These are phyloP conservation scores for Catharus fuscescens DNA, from an alignment of 2,113 vertebrate species.

Conservation along the genomic window DNA sequence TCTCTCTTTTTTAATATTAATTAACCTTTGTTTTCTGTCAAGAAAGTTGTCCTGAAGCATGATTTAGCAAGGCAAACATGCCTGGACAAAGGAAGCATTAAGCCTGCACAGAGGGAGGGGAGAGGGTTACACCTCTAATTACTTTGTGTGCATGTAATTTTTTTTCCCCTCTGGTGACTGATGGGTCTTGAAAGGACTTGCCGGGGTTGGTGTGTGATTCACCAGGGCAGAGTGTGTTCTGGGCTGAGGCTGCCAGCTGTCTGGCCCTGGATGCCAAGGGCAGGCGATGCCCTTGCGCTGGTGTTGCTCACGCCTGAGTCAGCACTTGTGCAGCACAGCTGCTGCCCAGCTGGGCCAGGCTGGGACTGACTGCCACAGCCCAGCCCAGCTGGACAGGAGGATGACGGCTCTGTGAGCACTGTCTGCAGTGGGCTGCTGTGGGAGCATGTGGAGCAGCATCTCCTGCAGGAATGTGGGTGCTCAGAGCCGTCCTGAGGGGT, in stretches of 20 bases:
- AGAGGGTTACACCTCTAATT: slow-evolving; percentile 71
- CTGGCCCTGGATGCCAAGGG: background rate
- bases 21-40: slow-evolving; percentile 61
- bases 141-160: slow-evolving; percentile 52
- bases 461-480: background rate
- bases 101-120: slow-evolving; percentile 47
- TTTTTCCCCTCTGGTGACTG: slow-evolving; percentile 43
- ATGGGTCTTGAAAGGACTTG: slow-evolving; percentile 69
- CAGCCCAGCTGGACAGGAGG: background rate
- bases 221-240: slow-evolving; percentile 31
- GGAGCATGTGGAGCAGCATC: background rate
- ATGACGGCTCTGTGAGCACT: background rate
- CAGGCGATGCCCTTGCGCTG: background rate
- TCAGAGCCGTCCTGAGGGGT: background rate
- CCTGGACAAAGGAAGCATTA: slow-evolving; percentile 57
- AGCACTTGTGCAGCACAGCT: slow-evolving; percentile 16
- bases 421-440: background rate
- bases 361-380: background rate
- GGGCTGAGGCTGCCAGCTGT: background rate
- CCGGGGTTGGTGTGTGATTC: slow-evolving; percentile 26
- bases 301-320: slow-evolving; percentile 19
- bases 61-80: slow-evolving; percentile 50
- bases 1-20: background rate
- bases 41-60: slow-evolving; percentile 48
- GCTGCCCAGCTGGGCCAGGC: background rate